These are phyloP conservation scores for Eristalinus sepulchralis DNA, from an alignment of 2,888 invertebrate genomes.

Conservation along the genomic window DNA sequence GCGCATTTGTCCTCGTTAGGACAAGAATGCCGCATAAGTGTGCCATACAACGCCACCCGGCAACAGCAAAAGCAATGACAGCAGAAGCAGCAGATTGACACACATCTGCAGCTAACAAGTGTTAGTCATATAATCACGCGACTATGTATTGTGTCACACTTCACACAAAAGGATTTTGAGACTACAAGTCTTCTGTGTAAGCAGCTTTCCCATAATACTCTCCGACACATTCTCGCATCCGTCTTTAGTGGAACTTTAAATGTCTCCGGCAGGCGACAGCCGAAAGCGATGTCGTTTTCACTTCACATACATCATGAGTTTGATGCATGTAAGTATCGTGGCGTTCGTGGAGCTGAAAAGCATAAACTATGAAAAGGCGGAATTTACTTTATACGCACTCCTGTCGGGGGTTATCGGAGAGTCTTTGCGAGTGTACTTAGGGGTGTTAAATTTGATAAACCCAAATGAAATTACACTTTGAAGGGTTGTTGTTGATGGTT, in stretches of 20 bases:
- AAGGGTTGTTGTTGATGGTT: neutral
- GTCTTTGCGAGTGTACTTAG: neutral
- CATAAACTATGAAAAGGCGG: constrained; percentile 29
- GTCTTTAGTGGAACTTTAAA: constrained; percentile 15
- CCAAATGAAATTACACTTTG: neutral
- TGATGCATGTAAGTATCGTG: neutral
- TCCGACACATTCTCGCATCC: neutral
- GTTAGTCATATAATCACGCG: constrained; percentile 31
- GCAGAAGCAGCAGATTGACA: constrained; percentile 20
- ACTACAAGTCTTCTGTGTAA: constrained; percentile 6
- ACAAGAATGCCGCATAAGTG: neutral
- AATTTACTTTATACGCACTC: constrained; percentile 8
- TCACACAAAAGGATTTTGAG: constrained; percentile 12
- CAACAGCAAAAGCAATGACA: neutral
- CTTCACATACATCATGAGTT: neutral
- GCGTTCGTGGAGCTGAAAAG: constrained; percentile 14
- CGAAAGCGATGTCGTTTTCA: neutral
- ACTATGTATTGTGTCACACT: constrained; percentile 13
- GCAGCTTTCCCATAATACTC: constrained; percentile 5
- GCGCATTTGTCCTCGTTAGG: constrained; percentile 23
- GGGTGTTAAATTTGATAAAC: neutral
- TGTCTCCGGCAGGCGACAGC: neutral
- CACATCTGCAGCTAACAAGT: constrained; percentile 32
- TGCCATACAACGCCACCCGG: neutral
- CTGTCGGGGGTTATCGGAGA: neutral